These are phyloP conservation scores for Phenganax marumi DNA, from an alignment of 92 coral and sea anemone species.

Conservation along the genomic window DNA sequence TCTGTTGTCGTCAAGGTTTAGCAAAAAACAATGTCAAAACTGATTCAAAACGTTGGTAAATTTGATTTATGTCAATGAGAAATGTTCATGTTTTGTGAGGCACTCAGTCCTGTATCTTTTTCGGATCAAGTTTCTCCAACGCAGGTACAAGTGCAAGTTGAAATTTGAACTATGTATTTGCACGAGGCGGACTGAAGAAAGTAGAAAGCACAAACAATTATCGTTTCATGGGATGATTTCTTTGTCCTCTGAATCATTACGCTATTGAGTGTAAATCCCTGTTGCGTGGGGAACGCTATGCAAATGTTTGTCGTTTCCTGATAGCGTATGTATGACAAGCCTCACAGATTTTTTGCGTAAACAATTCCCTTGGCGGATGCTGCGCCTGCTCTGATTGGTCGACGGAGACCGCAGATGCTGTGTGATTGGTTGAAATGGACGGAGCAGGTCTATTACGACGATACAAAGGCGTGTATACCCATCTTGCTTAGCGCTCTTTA, in stretches of 20 bases:
- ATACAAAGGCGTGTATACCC: conserved; percentile 46
- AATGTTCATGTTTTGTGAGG: not conserved
- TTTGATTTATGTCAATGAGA: not conserved
- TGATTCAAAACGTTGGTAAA: not conserved
- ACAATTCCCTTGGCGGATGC: conserved; percentile 17
- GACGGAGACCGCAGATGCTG: conserved; percentile 18
- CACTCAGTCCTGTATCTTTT: not conserved
- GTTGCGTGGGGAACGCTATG: conserved; percentile 43
- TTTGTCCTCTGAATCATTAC: conserved; percentile 34
- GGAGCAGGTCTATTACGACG: conserved; percentile 87
- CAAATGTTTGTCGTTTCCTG: conserved; percentile 44
- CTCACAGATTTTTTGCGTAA: conserved; percentile 35
- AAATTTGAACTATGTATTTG: not conserved
- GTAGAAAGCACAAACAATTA: conserved; percentile 22
- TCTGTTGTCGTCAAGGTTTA: not conserved
- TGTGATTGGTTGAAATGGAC: conserved; percentile 79
- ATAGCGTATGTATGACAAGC: conserved; percentile 40
- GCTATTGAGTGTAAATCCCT: conserved; percentile 34
- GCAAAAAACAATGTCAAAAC: not conserved
- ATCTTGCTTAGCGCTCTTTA: conserved; percentile 42
- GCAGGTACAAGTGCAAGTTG: not conserved
- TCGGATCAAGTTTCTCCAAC: conserved; percentile 6
- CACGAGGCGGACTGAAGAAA: conserved; percentile 8
- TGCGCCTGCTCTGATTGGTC: conserved; percentile 25
- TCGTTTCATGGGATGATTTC: conserved; percentile 10